Base-by-base conservation (phyloP, 2,888 invertebrate genomes). In the Chaitophorus viminalis region DNA sequence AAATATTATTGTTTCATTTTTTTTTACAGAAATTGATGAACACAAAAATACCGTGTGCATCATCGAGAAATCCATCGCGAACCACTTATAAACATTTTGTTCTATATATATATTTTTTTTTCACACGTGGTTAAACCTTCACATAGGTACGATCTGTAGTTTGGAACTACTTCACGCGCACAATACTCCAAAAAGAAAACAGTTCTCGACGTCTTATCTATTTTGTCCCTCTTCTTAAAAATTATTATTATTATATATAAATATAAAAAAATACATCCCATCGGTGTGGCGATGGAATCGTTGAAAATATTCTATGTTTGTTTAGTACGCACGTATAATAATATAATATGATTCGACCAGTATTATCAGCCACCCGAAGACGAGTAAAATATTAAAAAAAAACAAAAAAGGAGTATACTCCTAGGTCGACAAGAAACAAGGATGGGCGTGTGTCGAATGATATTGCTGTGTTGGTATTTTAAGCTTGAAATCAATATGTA, bases 1-100 rank as follows among this genome's bases (percentile, higher is more conserved):
- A 18, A 81, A 68, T 68, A 46, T 81, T 68, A 68, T 68, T 46
- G 68, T 46, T 81, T 46, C 68, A 9, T 81, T 29, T 81, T 36
- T n/a, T n/a, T 60, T 79, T 81, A 6, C 21, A 21, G 1, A 46
- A 81, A 31, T 39, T 29, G 21, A 79, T 5, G 11, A 68, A 46
- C 39, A 46, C 29, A 31, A 46, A 81, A 68, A 79, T 29, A 9
- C 9, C 39, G 31, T 25, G 60, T 25, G 18, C 4, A 46, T n/a
- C 46, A 17, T 36, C 36, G 36, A 9, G 29, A 78, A 78, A 78
- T 78, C 14, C 54, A 78, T 60, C 54, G 36, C 60, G 78, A 33
- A 78, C 25, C 65, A 79, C 65, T 78, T 60, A 78, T 78, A 60
- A 33, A 60, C 36, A 21, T 60, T 78, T 54, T 60, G 21, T 60